Evolutionary conservation across 2,888 invertebrate species (phyloP).

Genomic region (Andrena haemorrhoa): DNA sequence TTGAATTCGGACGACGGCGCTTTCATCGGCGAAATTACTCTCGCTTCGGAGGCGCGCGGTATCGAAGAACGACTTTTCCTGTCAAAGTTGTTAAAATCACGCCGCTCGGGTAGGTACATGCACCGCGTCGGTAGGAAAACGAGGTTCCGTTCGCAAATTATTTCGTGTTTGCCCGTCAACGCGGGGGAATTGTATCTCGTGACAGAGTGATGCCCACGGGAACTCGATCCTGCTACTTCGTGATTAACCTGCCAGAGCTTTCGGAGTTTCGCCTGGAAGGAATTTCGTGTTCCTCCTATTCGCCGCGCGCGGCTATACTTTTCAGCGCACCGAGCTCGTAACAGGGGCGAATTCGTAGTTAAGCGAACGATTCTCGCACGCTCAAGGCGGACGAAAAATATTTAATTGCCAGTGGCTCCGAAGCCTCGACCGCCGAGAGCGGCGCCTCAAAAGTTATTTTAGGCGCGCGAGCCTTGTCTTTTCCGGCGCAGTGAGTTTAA

Average conservation of each 20-base stretch:
- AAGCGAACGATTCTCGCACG: not conserved
- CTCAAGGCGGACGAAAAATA: not conserved
- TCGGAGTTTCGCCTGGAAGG: constrained; percentile 11
- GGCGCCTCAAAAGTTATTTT: constrained; percentile 13
- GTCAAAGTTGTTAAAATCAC: constrained; percentile 24
- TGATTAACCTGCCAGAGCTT: constrained; percentile 34
- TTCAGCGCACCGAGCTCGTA: not conserved
- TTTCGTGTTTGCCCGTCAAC: constrained; percentile 38
- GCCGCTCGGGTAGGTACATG: not conserved
- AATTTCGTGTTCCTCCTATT: constrained; percentile 14
- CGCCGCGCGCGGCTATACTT: not conserved
- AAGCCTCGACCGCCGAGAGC: not conserved
- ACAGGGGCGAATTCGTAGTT: not conserved
- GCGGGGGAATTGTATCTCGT: constrained; percentile 27
- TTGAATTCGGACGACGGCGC: not conserved
- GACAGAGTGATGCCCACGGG: constrained; percentile 31
- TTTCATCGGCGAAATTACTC: not conserved
- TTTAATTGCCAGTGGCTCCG: constrained; percentile 16
- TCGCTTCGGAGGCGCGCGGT: not conserved
- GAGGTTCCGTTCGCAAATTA: constrained; percentile 40
- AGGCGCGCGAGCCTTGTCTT: constrained; percentile 27
- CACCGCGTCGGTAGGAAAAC: constrained; percentile 19
- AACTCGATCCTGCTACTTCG: constrained; percentile 33
- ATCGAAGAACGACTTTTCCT: constrained; percentile 19
- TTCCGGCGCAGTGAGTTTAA: constrained; percentile 50